Evolutionary conservation across 2,888 invertebrate genomes (phyloP), one percentile per base, ranked within the genome.

Genomic region (Lathronympha strigana): DNA sequence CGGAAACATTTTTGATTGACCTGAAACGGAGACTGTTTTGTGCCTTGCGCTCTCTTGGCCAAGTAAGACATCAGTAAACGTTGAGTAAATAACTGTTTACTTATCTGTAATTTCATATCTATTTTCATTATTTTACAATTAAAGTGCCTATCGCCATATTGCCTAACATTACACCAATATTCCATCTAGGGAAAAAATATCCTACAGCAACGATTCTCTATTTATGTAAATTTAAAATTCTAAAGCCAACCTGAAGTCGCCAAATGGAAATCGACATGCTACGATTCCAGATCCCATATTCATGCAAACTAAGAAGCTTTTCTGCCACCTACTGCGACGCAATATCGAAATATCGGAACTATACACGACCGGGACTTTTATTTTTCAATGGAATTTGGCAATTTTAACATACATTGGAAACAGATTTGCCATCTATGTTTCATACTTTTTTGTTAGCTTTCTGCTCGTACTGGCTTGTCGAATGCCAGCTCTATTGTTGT

Each of bases 271-370:
- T 81, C 74, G 80, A 81, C 81, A 76, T 75, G 75, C 81, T 82
- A 77, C 78, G 78, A 75, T 76, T 70, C 73, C 71, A 75, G 79
- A 80, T 79, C 79, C 78, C 75, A 82, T 80, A 83, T 83, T 82
- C 81, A 81, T 84, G 81, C 80, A 81, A 79, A 82, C 76, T 74
- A 71, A 68, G 73, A 71, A 73, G 71, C 70, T 75, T 73, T 74
- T 75, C 73, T 74, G 76, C 74, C 72, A 74, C 73, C 71, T 71
- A 68, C 69, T 61, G 68, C 68, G 67, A 71, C 69, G 76, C 75
- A 77, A 77, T 79, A 76, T 73, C 68, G 63, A 73, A 74, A 76
- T 81, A 82, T 81, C 79, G 81, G 80, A 82, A 76, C 71, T 80
- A 76, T 66, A 54, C 61, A 21, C 19, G 38, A 50, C 49, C 6